Evolutionary conservation across 2,888 invertebrate genomes (phyloP).

Genomic region (Tenthredo livida): DNA sequence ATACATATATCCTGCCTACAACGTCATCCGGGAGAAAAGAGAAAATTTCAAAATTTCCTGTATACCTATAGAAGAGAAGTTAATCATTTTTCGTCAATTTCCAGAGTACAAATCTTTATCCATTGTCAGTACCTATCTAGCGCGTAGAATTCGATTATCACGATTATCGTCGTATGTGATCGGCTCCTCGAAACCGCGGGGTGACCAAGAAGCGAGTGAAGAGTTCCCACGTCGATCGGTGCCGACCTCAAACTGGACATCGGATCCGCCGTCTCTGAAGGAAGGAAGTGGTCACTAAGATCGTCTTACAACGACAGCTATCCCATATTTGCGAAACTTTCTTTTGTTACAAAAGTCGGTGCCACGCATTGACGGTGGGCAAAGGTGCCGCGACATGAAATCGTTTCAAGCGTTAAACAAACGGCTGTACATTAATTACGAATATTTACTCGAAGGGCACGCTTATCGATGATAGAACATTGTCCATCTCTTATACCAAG

Average conservation of each 20-base stretch:
- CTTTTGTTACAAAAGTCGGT: conserved; percentile 55
- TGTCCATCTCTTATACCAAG: conserved; percentile 18
- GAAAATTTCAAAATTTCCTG: not conserved
- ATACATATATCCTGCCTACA: conserved; percentile 37
- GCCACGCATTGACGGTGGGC: not conserved
- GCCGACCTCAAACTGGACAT: conserved; percentile 77
- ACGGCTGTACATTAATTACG: not conserved
- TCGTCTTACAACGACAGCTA: conserved; percentile 73
- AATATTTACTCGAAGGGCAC: not conserved
- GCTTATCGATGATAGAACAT: conserved; percentile 14
- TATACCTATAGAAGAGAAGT: not conserved
- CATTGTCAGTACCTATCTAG: conserved; percentile 32
- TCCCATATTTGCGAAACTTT: conserved; percentile 70
- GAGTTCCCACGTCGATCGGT: conserved; percentile 77
- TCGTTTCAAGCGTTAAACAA: not conserved
- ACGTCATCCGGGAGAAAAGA: not conserved
- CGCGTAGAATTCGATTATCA: not conserved
- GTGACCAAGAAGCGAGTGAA: conserved; percentile 62
- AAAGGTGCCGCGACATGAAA: conserved; percentile 13
- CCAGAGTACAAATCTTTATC: not conserved
- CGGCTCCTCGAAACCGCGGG: not conserved
- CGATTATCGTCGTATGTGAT: conserved; percentile 33
- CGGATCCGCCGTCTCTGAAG: conserved; percentile 72
- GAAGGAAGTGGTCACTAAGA: conserved; percentile 77
- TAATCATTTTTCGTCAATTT: not conserved